A percentile compares a stretch with the other conserved stretches of the same genome.
phyloP scores from a whole-genome alignment of 37 sponge, comb jelly and placozoan genomes.

The Lycopodina hypogea region DNA sequence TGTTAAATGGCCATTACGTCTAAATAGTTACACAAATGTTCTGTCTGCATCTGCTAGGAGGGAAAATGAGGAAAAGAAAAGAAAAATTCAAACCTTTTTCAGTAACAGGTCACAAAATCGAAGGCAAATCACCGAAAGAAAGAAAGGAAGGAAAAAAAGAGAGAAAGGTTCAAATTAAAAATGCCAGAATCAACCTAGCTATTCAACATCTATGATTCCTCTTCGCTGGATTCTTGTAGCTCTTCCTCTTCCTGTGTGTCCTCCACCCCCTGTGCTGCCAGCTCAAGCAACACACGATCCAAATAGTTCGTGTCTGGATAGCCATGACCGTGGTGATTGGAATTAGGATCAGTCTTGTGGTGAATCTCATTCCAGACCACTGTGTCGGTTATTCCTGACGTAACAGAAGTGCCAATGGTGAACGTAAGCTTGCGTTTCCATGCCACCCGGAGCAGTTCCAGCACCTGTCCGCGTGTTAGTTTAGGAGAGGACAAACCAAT shows the following conservation, averaged over 20 bases:
- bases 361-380: conserved; percentile 99
- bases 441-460: conserved; percentile 81
- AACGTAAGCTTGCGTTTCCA: conserved; percentile 94
- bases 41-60: too few species aligned
- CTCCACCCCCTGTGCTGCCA: conserved; percentile 88
- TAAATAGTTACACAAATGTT: too few species aligned
- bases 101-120: too few species aligned
- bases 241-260: conserved; percentile 34
- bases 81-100: too few species aligned
- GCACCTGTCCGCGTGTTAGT: conserved; percentile 35
- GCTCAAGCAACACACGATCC: conserved; percentile 83
- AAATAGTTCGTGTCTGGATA: conserved; percentile 96
- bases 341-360: conserved; percentile 88
- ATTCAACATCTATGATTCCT: too few species aligned
- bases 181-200: background rate
- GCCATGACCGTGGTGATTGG: conserved; percentile 84
- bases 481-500: background rate
- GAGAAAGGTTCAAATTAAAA: background rate
- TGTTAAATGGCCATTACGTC: too few species aligned
- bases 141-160: background rate
- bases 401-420: conserved; percentile 92
- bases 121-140: background rate
- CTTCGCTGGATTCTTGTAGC: background rate
- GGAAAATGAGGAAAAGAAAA: too few species aligned
- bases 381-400: conserved; percentile 80